phyloP scores from a whole-genome alignment of 1,140 invertebrate genomes.

The Akabosia matsudoensis region DNA sequence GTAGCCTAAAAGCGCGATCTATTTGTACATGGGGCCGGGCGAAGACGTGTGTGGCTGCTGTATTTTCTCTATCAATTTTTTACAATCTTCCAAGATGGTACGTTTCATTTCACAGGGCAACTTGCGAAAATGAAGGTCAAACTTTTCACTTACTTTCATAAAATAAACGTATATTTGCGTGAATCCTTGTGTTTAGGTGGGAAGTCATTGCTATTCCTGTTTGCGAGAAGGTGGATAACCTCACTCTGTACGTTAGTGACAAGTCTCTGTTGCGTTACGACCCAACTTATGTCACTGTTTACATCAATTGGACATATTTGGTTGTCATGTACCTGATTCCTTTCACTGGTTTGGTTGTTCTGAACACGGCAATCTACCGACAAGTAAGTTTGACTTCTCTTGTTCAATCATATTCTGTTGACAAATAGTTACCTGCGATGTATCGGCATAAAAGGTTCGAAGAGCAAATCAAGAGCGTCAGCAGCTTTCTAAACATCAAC shows the following conservation, averaged over 20 bases:
- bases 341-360: conserved; percentile 73
- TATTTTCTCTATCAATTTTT: conserved; percentile 73
- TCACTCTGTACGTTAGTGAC: conserved; percentile 66
- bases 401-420: too few relatives aligned
- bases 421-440: too few relatives aligned
- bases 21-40: conserved; percentile 88
- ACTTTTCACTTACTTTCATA: too few relatives aligned
- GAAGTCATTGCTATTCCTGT: conserved; percentile 59
- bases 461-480: too few relatives aligned
- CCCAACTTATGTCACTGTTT: conserved; percentile 73
- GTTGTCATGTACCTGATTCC: conserved; percentile 89
- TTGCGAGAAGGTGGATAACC: conserved; percentile 56
- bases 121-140: too few relatives aligned
- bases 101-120: too few relatives aligned
- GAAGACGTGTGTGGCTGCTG: conserved; percentile 74
- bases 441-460: too few relatives aligned
- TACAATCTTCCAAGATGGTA: conserved; percentile 72
- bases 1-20: conserved; percentile 68
- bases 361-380: conserved; percentile 85
- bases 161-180: too few relatives aligned
- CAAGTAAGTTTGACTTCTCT: too few relatives aligned
- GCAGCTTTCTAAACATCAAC: too few relatives aligned
- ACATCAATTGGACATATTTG: conserved; percentile 89
- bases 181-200: conserved; percentile 56
- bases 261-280: conserved; percentile 68